A percentile compares a stretch with the other conserved stretches of the same genome.
Conservation (phyloP, 2,113 vertebrate species). For the Microcebus ravelobensis region DNA sequence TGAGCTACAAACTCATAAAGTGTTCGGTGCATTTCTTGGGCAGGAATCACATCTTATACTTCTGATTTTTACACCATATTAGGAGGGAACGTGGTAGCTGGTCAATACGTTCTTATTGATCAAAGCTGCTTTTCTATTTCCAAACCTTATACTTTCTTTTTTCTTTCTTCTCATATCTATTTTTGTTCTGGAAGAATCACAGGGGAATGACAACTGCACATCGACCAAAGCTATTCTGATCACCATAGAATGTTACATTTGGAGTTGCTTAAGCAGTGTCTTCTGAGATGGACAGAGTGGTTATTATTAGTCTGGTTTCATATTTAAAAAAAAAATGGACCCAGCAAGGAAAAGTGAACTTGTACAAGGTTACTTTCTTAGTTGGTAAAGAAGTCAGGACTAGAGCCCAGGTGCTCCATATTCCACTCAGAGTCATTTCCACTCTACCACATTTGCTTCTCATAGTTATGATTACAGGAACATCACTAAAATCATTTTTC, state of each 20-base stretch:
- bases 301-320: background rate
- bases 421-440: background rate
- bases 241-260: background rate
- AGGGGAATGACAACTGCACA: background rate
- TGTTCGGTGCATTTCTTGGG: background rate
- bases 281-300: background rate
- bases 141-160: background rate
- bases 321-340: background rate
- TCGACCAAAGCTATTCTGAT: conserved; percentile 29
- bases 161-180: background rate
- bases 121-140: background rate
- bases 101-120: background rate
- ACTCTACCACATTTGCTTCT: background rate
- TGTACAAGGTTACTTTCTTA: background rate
- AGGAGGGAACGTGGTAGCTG: background rate
- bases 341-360: background rate
- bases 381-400: background rate
- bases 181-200: background rate
- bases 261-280: background rate
- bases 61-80: background rate
- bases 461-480: background rate
- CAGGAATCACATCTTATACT: background rate
- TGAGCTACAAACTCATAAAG: background rate
- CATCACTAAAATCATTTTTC: fast-evolving
- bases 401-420: background rate